Percentiles rank a stretch among this genome's conserved stretches.
Evolutionary conservation across 2,113 vertebrate species (phyloP).

Genomic region (Rostratula benghalensis): DNA sequence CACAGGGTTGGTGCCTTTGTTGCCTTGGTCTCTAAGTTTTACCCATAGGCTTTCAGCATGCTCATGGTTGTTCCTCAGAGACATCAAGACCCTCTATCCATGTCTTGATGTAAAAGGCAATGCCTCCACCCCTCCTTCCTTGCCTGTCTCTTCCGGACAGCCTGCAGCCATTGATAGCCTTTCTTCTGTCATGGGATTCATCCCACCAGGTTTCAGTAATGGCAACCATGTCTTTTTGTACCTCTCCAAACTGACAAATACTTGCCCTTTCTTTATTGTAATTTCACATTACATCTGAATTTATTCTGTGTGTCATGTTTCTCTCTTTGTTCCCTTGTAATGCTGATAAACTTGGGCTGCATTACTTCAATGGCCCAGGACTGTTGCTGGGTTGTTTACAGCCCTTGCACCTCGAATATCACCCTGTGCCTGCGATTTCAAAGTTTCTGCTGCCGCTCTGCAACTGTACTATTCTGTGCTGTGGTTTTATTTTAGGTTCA

Average conservation of each 20-base stretch:
- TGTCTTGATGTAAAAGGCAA: background rate
- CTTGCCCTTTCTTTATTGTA: background rate
- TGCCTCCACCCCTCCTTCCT: background rate
- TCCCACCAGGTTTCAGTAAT: background rate
- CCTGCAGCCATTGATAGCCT: background rate
- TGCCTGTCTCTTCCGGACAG: background rate
- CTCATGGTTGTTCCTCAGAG: background rate
- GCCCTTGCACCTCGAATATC: background rate
- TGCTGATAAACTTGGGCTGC: background rate
- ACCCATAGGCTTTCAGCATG: background rate
- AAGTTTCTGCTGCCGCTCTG: background rate
- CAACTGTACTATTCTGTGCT: background rate
- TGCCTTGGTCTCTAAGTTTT: background rate
- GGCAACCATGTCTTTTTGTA: background rate
- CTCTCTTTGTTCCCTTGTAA: background rate
- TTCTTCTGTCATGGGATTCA: background rate
- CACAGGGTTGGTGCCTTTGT: background rate
- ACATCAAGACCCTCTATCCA: background rate
- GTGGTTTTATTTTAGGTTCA: background rate
- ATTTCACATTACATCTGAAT: background rate
- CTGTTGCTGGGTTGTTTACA: background rate
- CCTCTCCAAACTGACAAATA: background rate
- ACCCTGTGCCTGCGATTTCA: background rate
- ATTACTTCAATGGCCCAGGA: background rate
- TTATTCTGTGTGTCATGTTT: background rate